Conservation (phyloP, 2,113 vertebrate species). For the Poeciliopsis retropinna region DNA sequence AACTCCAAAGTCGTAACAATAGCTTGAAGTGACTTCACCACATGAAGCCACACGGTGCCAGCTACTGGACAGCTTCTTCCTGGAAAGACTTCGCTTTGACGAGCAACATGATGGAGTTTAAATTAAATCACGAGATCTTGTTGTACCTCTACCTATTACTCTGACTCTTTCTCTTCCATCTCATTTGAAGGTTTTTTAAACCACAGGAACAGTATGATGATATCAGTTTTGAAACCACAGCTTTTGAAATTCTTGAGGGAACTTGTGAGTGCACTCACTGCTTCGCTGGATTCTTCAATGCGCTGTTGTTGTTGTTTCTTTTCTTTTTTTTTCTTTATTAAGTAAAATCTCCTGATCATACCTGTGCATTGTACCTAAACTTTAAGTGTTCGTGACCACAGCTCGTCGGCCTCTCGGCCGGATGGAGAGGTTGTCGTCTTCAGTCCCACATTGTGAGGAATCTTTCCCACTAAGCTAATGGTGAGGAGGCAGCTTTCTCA, state of each 20-base stretch:
- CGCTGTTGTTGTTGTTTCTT: slow-evolving; percentile 8
- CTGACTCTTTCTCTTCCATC: too few relatives aligned
- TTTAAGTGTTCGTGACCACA: slow-evolving; percentile 64
- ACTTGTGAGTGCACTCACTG: too few relatives aligned
- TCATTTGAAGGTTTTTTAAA: too few relatives aligned
- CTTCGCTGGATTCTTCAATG: too few relatives aligned
- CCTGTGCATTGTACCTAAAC: slow-evolving; percentile 62
- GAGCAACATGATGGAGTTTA: too few relatives aligned
- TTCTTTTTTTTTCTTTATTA: slow-evolving; percentile 37
- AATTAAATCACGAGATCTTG: too few relatives aligned
- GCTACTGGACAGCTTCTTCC: background rate
- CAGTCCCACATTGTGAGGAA: slow-evolving; percentile 23
- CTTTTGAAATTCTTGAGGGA: background rate
- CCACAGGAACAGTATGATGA: background rate
- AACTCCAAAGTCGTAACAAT: background rate
- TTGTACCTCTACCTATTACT: too few relatives aligned
- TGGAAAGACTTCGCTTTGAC: background rate
- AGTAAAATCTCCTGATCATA: slow-evolving; percentile 57
- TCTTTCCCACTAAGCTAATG: slow-evolving; percentile 12
- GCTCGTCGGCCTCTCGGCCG: slow-evolving; percentile 36
- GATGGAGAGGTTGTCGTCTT: slow-evolving; percentile 30
- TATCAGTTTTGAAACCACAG: background rate
- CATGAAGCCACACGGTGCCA: background rate
- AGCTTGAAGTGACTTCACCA: background rate
- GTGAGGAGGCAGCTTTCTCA: slow-evolving; percentile 18